These are phyloP conservation scores for Columba livia DNA, from an alignment of 2,113 vertebrate genomes.

Conservation along the genomic window DNA sequence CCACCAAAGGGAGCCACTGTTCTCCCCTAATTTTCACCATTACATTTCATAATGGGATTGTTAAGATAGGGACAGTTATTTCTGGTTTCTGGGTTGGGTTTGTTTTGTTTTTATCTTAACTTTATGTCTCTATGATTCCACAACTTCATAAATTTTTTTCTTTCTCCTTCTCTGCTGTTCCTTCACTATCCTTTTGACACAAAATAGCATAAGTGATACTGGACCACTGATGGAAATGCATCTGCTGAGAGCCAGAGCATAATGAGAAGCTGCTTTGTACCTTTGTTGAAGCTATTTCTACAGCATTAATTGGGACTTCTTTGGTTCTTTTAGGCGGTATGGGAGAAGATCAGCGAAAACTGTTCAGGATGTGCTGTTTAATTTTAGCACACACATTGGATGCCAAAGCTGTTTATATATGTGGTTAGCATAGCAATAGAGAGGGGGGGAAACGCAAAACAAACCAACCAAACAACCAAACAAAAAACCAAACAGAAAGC, in stretches of 20 bases:
- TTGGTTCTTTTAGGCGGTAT: background rate
- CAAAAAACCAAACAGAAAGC: background rate
- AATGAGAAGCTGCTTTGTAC: background rate
- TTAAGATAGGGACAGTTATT: background rate
- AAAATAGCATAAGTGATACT: background rate
- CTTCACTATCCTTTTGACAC: background rate
- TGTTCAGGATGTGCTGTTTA: background rate
- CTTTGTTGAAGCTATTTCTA: background rate
- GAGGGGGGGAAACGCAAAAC: fast-evolving
- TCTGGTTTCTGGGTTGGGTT: background rate
- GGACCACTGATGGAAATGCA: background rate
- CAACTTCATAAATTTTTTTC: background rate
- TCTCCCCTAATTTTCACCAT: background rate
- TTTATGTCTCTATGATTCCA: background rate
- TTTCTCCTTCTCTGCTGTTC: background rate
- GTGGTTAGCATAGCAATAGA: conserved; percentile 3
- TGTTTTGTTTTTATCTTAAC: background rate
- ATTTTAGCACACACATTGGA: background rate
- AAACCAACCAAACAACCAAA: background rate
- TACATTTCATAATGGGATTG: background rate
- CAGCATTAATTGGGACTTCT: background rate
- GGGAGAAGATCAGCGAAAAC: conserved; percentile 1
- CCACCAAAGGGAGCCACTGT: background rate
- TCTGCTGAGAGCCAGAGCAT: background rate
- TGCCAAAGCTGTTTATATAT: background rate